Evolutionary conservation across 2,113 vertebrate species (phyloP).

Genomic region (Spea bombifrons): DNA sequence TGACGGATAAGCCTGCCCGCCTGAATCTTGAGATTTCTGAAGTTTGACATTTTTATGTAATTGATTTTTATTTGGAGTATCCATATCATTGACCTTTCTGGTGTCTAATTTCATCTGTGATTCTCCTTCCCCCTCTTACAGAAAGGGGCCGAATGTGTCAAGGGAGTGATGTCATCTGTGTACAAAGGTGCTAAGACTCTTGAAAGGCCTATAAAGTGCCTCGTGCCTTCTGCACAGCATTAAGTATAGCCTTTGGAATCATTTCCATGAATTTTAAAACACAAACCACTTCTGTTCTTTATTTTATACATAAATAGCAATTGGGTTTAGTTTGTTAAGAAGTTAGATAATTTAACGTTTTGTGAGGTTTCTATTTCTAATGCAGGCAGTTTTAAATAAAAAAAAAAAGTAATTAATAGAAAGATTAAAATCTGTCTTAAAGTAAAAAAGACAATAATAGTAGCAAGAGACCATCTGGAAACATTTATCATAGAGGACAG

Average conservation of each 20-base stretch:
- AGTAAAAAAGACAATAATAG: too few relatives aligned
- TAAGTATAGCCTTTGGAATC: not conserved
- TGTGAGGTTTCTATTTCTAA: too few relatives aligned
- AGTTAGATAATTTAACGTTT: too few relatives aligned
- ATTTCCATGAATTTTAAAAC: not conserved
- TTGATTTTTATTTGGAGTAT: slow-evolving; percentile 43
- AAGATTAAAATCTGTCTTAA: too few relatives aligned
- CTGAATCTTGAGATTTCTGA: slow-evolving; percentile 39
- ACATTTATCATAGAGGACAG: too few relatives aligned
- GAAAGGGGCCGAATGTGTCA: slow-evolving; percentile 6
- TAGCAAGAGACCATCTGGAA: too few relatives aligned
- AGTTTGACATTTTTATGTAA: slow-evolving; percentile 43
- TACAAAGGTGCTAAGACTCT: not conserved
- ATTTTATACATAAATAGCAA: too few relatives aligned
- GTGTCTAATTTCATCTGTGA: slow-evolving; percentile 32
- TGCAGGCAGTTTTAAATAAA: too few relatives aligned
- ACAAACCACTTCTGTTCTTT: too few relatives aligned
- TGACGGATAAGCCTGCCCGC: slow-evolving; percentile 32
- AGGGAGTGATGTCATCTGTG: not conserved
- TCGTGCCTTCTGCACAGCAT: not conserved
- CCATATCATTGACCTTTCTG: slow-evolving; percentile 44
- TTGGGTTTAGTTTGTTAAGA: too few relatives aligned
- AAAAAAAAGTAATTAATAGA: too few relatives aligned
- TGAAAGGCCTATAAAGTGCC: not conserved
- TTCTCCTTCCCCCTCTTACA: not conserved